These are phyloP conservation scores for Campylomormyrus tamandua DNA, from an alignment of 2,113 vertebrate species.

Conservation along the genomic window DNA sequence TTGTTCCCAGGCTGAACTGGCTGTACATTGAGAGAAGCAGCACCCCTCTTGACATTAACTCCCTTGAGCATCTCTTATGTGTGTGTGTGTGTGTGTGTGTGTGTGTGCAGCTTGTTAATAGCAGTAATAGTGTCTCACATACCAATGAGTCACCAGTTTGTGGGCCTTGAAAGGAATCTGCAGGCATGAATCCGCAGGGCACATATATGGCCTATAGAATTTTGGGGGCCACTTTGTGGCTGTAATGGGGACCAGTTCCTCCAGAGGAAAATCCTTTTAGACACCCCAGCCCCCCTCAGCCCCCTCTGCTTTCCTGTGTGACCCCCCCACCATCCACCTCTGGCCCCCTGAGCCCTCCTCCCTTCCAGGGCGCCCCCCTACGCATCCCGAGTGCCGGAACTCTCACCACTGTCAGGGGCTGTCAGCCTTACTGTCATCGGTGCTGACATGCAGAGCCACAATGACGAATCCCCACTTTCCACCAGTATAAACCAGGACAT, in stretches of 20 bases:
- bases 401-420: not conserved
- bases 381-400: not conserved
- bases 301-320: not conserved
- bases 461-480: conserved; percentile 8
- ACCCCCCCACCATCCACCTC: too few relatives aligned
- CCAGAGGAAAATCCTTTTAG: not conserved
- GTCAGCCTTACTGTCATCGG: not conserved
- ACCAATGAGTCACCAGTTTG: conserved; percentile 31
- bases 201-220: not conserved
- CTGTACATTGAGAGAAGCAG: not conserved
- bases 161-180: conserved; percentile 4
- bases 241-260: not conserved
- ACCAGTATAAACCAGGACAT: conserved; percentile 14
- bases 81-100: not conserved
- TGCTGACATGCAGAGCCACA: not conserved
- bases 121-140: conserved; percentile 37
- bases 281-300: too few relatives aligned
- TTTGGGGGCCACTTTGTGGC: not conserved
- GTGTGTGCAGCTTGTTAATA: conserved; percentile 31
- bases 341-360: not conserved
- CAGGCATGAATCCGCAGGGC: not conserved
- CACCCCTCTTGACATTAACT: not conserved
- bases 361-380: not conserved
- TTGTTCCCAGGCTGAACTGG: conserved; percentile 13
- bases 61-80: not conserved